A percentile compares a stretch with the other conserved stretches of the same genome.
Evolutionary conservation across 2,797 vertebrate genomes (phyloP).

Genomic region (Coranthus polyacanthus): DNA sequence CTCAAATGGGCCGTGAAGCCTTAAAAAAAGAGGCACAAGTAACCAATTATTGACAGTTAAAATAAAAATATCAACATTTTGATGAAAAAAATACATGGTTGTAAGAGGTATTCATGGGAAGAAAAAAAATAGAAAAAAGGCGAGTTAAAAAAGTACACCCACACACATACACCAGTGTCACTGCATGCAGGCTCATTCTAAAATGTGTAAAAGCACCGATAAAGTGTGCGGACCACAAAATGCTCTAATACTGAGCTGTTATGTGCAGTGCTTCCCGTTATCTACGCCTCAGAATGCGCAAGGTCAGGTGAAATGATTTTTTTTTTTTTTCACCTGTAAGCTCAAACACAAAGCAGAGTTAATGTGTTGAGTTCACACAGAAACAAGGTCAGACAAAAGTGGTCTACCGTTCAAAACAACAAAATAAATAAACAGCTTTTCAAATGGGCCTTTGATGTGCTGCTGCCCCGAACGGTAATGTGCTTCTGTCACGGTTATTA

Average conservation of each 20-base stretch:
- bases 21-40: not conserved
- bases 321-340: constrained; percentile 37
- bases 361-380: constrained; percentile 57
- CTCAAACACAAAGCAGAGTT: constrained; percentile 61
- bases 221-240: constrained; percentile 32
- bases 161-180: constrained; percentile 26
- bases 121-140: constrained; percentile 17
- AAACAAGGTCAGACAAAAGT: constrained; percentile 64
- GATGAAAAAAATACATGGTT: constrained; percentile 31
- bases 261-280: constrained; percentile 25
- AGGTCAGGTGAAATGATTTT: constrained; percentile 45
- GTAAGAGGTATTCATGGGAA: constrained; percentile 1
- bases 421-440: constrained; percentile 69
- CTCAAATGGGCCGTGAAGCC: not conserved
- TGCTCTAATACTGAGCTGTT: constrained; percentile 25
- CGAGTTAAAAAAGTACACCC: constrained; percentile 10
- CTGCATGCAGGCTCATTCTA: constrained; percentile 12
- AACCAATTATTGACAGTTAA: constrained; percentile 4
- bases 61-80: constrained; percentile 7
- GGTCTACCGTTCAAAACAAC: constrained; percentile 53
- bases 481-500: constrained; percentile 53
- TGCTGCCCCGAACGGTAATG: constrained; percentile 45
- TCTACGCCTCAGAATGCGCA: constrained; percentile 49
- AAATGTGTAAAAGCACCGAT: constrained; percentile 46
- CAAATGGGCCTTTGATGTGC: constrained; percentile 66